These are phyloP conservation scores for Daboia siamensis DNA, from an alignment of 2,113 vertebrate genomes.

Conservation along the genomic window DNA sequence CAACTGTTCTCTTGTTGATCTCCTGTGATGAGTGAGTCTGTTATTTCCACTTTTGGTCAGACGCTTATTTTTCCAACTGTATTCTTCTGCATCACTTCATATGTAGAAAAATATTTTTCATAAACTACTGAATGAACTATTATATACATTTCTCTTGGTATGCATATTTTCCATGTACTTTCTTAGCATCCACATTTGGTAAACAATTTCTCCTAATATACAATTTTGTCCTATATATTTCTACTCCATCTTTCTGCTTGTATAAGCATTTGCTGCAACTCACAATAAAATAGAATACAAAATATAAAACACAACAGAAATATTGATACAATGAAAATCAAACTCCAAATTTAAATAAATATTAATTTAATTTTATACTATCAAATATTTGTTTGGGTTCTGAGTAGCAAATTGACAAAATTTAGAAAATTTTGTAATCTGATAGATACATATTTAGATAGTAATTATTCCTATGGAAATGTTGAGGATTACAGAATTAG, in stretches of 20 bases:
- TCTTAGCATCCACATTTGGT: not conserved
- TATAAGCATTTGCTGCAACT: not conserved
- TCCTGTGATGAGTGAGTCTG: not conserved
- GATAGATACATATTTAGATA: not conserved
- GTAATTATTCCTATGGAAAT: not conserved
- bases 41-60: not conserved
- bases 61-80: not conserved
- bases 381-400: not conserved
- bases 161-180: not conserved
- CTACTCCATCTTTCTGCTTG: not conserved
- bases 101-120: not conserved
- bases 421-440: not conserved
- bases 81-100: not conserved
- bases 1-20: not conserved
- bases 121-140: not conserved
- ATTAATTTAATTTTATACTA: not conserved
- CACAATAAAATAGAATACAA: not conserved
- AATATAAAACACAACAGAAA: not conserved
- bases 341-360: not conserved
- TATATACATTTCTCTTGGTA: not conserved
- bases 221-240: not conserved
- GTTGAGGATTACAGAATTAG: not conserved
- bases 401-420: not conserved
- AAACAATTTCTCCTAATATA: not conserved
- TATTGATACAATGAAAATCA: not conserved